Percentiles rank a stretch among this genome's conserved stretches.
Conservation (phyloP, 2,113 vertebrate genomes). For the Chloropsis hardwickii region DNA sequence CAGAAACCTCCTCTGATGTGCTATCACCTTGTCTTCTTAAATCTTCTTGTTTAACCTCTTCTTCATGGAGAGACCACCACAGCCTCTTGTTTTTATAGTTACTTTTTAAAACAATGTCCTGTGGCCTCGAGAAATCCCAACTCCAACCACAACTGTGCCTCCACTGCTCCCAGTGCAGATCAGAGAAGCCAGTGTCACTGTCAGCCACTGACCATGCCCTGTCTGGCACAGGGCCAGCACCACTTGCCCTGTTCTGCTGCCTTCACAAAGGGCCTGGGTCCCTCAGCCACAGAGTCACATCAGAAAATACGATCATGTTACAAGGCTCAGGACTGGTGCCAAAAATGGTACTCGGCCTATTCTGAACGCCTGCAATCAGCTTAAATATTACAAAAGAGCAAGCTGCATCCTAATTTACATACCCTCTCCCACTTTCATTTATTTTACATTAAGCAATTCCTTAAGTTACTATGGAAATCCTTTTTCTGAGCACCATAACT, state of each 20-base stretch:
- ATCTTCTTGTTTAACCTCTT: not conserved
- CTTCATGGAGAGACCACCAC: not conserved
- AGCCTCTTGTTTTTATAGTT: not conserved
- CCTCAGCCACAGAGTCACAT: not conserved
- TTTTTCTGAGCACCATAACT: slow-evolving; percentile 1
- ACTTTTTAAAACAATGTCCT: not conserved
- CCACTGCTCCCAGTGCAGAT: accelerated
- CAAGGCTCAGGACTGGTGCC: not conserved
- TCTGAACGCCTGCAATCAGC: not conserved
- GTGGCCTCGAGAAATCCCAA: accelerated
- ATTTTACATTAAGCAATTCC: slow-evolving; percentile 28
- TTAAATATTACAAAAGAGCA: not conserved
- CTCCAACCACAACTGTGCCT: not conserved
- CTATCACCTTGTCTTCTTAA: not conserved
- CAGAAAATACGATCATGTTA: not conserved
- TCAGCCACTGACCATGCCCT: accelerated
- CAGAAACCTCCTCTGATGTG: not conserved
- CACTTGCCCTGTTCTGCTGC: not conserved
- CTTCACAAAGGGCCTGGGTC: not conserved
- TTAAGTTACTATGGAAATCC: not conserved
- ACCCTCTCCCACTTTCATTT: not conserved
- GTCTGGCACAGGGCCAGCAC: not conserved
- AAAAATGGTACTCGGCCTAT: not conserved
- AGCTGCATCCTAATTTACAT: not conserved
- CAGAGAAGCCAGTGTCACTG: accelerated